A percentile compares a stretch with the other conserved stretches of the same genome.
phyloP scores from a whole-genome alignment of 2,113 vertebrate genomes.

The Nesoenas mayeri region DNA sequence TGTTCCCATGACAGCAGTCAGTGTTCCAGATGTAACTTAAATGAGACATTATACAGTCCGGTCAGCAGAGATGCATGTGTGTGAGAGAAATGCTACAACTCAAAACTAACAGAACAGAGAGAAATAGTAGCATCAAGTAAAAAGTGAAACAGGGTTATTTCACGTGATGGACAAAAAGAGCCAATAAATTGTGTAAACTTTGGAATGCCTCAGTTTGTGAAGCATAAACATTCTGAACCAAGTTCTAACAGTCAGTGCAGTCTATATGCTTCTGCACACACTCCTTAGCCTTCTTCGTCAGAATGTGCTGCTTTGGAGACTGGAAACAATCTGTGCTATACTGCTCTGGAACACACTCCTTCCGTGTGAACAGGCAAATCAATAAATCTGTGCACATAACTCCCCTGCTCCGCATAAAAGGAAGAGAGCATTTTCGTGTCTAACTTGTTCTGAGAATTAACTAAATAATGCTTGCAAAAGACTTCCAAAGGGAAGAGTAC shows the following conservation, averaged over 20 bases:
- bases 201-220: background rate
- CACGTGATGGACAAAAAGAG: background rate
- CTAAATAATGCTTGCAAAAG: background rate
- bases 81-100: background rate
- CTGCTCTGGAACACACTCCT: background rate
- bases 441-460: background rate
- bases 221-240: background rate
- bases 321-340: background rate
- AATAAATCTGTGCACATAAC: background rate
- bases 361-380: background rate
- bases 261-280: background rate
- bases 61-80: background rate
- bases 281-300: background rate
- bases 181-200: background rate
- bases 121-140: background rate
- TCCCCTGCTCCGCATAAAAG: background rate
- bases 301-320: background rate
- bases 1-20: slow-evolving; percentile 90
- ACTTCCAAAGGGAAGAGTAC: background rate
- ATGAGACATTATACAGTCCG: slow-evolving; percentile 11
- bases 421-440: background rate
- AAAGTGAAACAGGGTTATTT: background rate
- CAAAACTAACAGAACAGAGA: background rate
- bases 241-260: background rate
- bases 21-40: slow-evolving; percentile 86